phyloP scores from a whole-genome alignment of 2,888 invertebrate genomes.

The Lottia gigantea region DNA sequence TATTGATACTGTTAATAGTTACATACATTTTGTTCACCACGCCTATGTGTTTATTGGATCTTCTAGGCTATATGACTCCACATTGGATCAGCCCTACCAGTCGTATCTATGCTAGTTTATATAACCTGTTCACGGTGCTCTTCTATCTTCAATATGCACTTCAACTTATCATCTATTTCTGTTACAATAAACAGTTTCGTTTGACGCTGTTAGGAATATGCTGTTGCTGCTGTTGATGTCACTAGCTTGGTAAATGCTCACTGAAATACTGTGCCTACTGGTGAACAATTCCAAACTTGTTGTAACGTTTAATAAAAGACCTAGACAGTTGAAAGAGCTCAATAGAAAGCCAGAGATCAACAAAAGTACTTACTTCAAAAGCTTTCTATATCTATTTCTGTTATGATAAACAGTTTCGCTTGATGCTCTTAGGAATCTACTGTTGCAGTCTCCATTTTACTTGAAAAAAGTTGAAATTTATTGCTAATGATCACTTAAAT shows the following conservation, averaged over 20 bases:
- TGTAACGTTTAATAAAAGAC: no score
- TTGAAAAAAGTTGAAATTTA: no score
- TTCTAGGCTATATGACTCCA: slow-evolving; percentile 44
- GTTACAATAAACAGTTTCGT: slow-evolving; percentile 60
- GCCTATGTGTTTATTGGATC: slow-evolving; percentile 54
- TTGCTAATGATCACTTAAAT: slow-evolving; percentile 31
- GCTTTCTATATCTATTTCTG: slow-evolving; percentile 64
- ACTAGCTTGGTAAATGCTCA: no score
- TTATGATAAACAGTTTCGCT: slow-evolving; percentile 59
- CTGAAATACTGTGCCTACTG: no score
- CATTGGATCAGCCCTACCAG: slow-evolving; percentile 39
- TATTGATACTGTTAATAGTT: slow-evolving; percentile 54
- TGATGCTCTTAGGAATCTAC: slow-evolving; percentile 55
- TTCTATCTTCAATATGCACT: slow-evolving; percentile 61
- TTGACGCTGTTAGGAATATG: slow-evolving; percentile 55
- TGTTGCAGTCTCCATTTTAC: no score
- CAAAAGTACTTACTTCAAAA: no score
- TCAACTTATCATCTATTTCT: slow-evolving; percentile 61
- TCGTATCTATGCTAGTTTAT: slow-evolving; percentile 44
- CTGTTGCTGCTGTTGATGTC: slow-evolving; percentile 55
- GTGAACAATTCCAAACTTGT: no score
- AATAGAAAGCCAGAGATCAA: no score
- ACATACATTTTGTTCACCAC: slow-evolving; percentile 57
- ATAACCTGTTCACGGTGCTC: slow-evolving; percentile 56
- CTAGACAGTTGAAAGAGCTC: no score